Evolutionary conservation across 2,888 invertebrate species (phyloP).

Genomic region (Volucella zonaria): DNA sequence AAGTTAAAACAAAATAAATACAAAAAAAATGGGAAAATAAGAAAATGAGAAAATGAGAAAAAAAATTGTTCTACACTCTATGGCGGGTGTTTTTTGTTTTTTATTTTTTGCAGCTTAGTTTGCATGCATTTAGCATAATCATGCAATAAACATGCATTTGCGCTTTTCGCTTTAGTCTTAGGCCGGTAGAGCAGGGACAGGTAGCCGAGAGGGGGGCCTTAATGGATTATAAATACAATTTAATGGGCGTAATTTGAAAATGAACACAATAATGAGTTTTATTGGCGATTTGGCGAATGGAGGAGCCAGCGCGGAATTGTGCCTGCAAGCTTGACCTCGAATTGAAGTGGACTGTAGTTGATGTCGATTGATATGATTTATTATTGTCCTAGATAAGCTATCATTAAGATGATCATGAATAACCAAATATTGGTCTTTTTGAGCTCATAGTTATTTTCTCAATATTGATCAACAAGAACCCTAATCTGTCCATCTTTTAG

Average conservation of each 20-base stretch:
- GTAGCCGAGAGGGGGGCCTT: conserved; percentile 5
- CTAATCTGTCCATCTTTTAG: too few relatives aligned
- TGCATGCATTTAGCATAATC: conserved; percentile 72
- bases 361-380: too few relatives aligned
- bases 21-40: too few relatives aligned
- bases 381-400: too few relatives aligned
- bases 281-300: conserved; percentile 16
- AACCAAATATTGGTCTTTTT: too few relatives aligned
- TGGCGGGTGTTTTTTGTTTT: conserved; percentile 50
- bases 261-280: conserved; percentile 49
- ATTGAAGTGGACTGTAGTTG: too few relatives aligned
- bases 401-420: too few relatives aligned
- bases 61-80: conserved; percentile 44
- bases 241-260: conserved; percentile 53
- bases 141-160: conserved; percentile 71
- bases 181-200: conserved; percentile 8
- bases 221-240: conserved; percentile 58
- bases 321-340: too few relatives aligned
- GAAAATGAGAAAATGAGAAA: not conserved
- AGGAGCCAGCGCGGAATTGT: too few relatives aligned
- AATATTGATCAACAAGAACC: too few relatives aligned
- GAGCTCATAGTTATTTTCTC: too few relatives aligned
- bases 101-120: conserved; percentile 33
- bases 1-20: conserved; percentile 22
- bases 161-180: conserved; percentile 34